Evolutionary conservation across 2,113 vertebrate genomes (phyloP), one percentile per base, ranked within the genome.

Genomic region (Oncorhynchus masou): DNA sequence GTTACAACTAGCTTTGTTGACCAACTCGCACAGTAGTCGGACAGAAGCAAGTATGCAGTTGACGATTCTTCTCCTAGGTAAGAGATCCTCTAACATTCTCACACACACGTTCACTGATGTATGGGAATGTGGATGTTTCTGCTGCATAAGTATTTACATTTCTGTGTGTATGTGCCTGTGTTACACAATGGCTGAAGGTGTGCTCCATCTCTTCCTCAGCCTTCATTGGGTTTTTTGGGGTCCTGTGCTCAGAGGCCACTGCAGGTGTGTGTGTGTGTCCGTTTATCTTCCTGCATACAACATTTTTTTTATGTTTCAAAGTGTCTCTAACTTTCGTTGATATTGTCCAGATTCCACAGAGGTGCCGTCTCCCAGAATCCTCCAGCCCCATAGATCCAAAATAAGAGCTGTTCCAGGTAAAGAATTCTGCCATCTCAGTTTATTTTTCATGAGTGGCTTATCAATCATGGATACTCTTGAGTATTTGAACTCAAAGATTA

Each of bases 361-460:
- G 27, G 48, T 39, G 29, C 57, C 19, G 15, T 31, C 72, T 70
- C 92, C 91, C 34, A n/a, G 34, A 39, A 91, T 93, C 72, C 83
- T 92, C 8, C 84, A 83, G 19, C 74, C 78, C 12, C 49, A 1
- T 11, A 2, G 0, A 54, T 78, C 60, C 22, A 59, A 7, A 15
- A 48, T 86, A 6, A 73, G 51, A 67, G 81, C 72, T 3, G 5
- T 24, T 69, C 77, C 59, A 83, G 90, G 91, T 92, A 89, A 85
- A 6, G 25, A 68, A n/a, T 74, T 49, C n/a, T 62, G 24, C 13
- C 39, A 45, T 45, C 39, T 45, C 34, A 34, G 39, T 45, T 45
- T 27, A 27, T 27, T 12, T 12, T 11, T 45, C 4, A 13, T 67
- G 13, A 27, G 16, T 75, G 59, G 20, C 39, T 24, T 24, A 54